Evolutionary conservation across 1,140 invertebrate species (phyloP), one percentile per base, ranked within the genome.

Genomic region (Brachionus angularis): DNA sequence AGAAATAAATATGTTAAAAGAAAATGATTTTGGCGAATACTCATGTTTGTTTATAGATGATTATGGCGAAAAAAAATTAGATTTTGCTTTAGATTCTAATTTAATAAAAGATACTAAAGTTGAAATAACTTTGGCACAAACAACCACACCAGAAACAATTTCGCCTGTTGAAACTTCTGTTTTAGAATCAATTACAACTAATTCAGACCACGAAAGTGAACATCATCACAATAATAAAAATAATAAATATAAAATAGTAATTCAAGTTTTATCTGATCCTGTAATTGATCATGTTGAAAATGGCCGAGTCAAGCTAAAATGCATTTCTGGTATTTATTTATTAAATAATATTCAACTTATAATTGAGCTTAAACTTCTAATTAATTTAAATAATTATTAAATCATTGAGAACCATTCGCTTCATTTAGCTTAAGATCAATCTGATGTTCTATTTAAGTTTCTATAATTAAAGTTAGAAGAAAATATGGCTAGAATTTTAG

Each of bases 281-380:
- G 42, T 31, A 33, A 27, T 47, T 5, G 62, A 46, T 47, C 62
- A 67, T 67, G 42, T 50, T 31, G 42, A 50, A 50, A 47, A 46
- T 21, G 62, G 62, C 10, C 21, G 16, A 33, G 47, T 67, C 21
- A 31, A 25, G 25, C 21, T 67, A n/a, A 67, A 23, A 46, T 67
- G 62, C 42, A 50, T 67, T 36, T 67, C 62, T 34, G 47, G 62
- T 67, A 67, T 27, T n/a, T 25, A 47, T 18, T 33, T 55, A 50
- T 21, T 21, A n/a, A 27, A 52, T 27, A 5, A 50, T 29, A 52
- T 52, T 27, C 1, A 52, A 3, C 8, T 27, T 50, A 27, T 50
- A 50, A 2, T 25, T 50, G 14, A 27, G 7, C n/a, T n/a, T n/a
- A n/a, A n/a, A n/a, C n/a, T n/a, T n/a, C n/a, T n/a, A n/a, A n/a